These are phyloP conservation scores for Dasyornis broadbenti DNA, from an alignment of 2,113 vertebrate species.

Conservation along the genomic window DNA sequence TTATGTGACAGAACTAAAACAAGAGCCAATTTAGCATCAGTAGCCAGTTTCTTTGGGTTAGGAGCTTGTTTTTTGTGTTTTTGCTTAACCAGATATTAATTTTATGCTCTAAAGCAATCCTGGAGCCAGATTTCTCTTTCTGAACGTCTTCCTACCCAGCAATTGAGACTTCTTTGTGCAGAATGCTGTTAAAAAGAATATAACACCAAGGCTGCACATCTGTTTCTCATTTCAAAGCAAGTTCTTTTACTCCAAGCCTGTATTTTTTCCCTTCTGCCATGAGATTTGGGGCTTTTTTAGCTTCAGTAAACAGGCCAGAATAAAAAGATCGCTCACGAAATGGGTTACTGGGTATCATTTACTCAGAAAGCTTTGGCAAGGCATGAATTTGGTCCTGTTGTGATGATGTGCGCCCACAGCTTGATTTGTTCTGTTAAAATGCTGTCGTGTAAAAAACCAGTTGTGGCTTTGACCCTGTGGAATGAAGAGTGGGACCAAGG, in stretches of 20 bases:
- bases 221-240: constrained; percentile 32
- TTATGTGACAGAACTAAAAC: background rate
- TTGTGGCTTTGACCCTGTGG: background rate
- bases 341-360: background rate
- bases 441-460: background rate
- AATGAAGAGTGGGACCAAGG: background rate
- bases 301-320: background rate
- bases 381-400: background rate
- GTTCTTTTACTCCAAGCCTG: background rate
- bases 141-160: background rate
- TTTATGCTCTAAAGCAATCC: background rate
- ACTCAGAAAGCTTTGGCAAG: background rate
- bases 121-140: background rate
- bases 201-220: constrained; percentile 11
- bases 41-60: background rate
- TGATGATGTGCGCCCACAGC: background rate
- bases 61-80: background rate
- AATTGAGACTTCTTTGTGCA: background rate
- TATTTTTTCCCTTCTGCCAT: background rate
- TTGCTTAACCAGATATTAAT: background rate
- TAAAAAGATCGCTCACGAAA: background rate
- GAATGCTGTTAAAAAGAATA: background rate
- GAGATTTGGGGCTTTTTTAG: background rate
- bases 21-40: background rate
- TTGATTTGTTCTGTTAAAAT: background rate